A percentile compares a stretch with the other conserved stretches of the same genome.
Conservation (phyloP, 1,140 invertebrate species). For the Laodelphax striatellus region DNA sequence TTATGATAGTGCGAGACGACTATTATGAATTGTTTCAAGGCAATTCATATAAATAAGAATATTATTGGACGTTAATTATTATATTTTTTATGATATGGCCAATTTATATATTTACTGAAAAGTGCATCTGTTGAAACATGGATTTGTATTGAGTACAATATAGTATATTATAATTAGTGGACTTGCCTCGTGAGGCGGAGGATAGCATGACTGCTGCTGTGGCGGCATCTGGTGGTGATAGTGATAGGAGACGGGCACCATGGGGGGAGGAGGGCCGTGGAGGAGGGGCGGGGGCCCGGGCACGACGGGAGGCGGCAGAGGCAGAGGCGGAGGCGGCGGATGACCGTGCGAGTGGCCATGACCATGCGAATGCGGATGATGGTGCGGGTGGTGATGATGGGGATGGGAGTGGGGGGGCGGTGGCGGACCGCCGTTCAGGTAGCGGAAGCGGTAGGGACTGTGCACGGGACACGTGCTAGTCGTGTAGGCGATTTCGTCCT, state of each 20-base stretch:
- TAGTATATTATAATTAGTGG: too few species aligned
- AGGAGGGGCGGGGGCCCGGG: constrained; percentile 9
- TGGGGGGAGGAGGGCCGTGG: constrained; percentile 2
- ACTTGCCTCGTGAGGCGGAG: neutral
- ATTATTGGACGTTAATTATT: too few species aligned
- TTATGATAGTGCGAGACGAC: too few species aligned
- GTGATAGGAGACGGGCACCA: neutral
- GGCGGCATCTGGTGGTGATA: neutral
- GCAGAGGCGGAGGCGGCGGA: constrained; percentile 17
- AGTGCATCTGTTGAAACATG: too few species aligned
- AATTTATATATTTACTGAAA: too few species aligned
- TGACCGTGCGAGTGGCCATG: constrained; percentile 28
- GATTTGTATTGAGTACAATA: too few species aligned
- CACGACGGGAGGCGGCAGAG: constrained; percentile 11
- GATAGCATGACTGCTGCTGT: neutral
- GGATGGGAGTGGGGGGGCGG: constrained; percentile 34
- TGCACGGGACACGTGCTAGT: constrained; percentile 43
- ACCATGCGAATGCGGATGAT: constrained; percentile 19
- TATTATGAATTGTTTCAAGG: too few species aligned
- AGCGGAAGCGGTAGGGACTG: constrained; percentile 47
- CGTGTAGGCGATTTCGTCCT: constrained; percentile 5
- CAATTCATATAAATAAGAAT: too few species aligned
- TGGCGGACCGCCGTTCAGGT: constrained; percentile 40
- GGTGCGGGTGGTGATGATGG: constrained; percentile 19
- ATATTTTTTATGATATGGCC: too few species aligned